These are phyloP conservation scores for Erpornis zantholeuca DNA, from an alignment of 2,113 vertebrate species.

Conservation along the genomic window DNA sequence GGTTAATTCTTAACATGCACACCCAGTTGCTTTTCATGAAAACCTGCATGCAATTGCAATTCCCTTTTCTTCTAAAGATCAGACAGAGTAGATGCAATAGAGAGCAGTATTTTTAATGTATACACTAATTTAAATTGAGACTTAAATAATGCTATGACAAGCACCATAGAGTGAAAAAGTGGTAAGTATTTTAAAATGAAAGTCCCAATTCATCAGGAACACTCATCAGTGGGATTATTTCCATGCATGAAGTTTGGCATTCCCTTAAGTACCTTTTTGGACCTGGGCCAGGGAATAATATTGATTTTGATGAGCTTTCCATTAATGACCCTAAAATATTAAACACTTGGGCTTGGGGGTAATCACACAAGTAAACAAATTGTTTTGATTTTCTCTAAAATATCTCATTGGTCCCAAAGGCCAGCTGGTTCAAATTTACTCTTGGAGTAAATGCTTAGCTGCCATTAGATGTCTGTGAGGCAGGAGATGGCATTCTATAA, in stretches of 20 bases:
- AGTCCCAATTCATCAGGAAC: background rate
- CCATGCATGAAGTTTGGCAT: background rate
- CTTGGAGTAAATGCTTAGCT: background rate
- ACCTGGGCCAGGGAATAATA: background rate
- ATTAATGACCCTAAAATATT: conserved; percentile 12
- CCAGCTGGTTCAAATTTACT: background rate
- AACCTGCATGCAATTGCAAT: background rate
- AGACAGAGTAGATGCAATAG: background rate
- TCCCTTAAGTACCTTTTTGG: conserved; percentile 13
- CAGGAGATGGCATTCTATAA: conserved; percentile 49
- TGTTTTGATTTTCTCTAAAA: conserved; percentile 9
- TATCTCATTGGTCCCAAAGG: background rate
- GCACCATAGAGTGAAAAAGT: background rate
- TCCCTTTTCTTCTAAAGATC: background rate
- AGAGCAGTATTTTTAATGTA: background rate
- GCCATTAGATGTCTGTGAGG: conserved; percentile 14
- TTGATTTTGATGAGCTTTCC: conserved; percentile 21
- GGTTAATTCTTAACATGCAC: background rate
- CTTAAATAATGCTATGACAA: background rate
- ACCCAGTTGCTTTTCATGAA: background rate
- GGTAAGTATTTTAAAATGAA: background rate
- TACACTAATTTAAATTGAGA: background rate
- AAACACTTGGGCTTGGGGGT: background rate
- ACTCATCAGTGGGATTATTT: background rate
- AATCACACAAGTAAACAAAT: conserved; percentile 8